Evolutionary conservation across 2,888 invertebrate genomes (phyloP), one percentile per base, ranked within the genome.

Genomic region (Platycnemis pennipes): DNA sequence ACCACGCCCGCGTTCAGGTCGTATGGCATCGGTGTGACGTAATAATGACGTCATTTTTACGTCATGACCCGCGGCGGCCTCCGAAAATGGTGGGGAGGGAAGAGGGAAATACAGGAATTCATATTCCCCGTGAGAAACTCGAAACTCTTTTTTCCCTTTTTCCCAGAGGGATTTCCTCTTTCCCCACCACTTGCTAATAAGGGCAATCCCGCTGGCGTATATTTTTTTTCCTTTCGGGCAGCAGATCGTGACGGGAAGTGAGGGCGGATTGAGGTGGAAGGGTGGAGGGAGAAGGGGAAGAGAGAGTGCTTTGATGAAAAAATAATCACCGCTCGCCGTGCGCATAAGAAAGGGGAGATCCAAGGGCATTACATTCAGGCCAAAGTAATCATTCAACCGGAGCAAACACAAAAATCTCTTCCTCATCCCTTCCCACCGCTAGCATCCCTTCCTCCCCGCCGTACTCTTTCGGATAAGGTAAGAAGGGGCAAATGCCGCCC

Each of bases 321-420:
- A 77, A 77, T 77, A 77, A 77, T 77, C 37, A 77, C 77, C 77
- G 63, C 63, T 63, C 49, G 49, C 49, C 49, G 63, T n/a, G 63
- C 63, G 63, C 63, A 63, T 26, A 26, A n/a, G 63, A 26, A 63
- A 8, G 63, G 16, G 56, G 63, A 63, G 63, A 63, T 63, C 19
- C 31, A 37, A 26, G 77, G 26, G 77, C 77, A 77, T 77, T 77
- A 77, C 77, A 77, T 77, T 77, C 77, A 77, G 77, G 77, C 77
- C 77, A 77, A 77, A 77, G 77, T 77, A 77, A 77, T 77, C 77
- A 77, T 77, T 77, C 77, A 77, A 77, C 31, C 77, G 77, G 37
- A 77, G 77, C 77, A 77, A 77, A 77, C 77, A 77, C 77, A 77
- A 77, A 77, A 77, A 77, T 77, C 77, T 77, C 77, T 37, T 37